Evolutionary conservation across 2,113 vertebrate species (phyloP).

Genomic region (Pteropus alecto): DNA sequence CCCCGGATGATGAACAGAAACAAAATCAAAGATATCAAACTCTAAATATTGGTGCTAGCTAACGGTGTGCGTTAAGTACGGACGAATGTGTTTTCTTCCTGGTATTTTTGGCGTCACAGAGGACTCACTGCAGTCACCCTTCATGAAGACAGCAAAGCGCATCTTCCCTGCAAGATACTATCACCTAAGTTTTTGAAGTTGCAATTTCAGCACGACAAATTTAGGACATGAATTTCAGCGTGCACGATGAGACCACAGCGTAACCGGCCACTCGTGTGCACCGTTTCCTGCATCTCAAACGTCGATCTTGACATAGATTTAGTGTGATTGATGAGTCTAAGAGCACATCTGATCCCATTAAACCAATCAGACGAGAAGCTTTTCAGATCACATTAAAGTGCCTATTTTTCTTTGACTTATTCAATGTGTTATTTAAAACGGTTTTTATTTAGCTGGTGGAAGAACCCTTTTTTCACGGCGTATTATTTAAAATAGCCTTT

Average conservation of each 20-base stretch:
- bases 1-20: neutral
- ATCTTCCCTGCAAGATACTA: neutral
- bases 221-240: no score
- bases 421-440: neutral
- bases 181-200: neutral
- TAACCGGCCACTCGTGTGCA: fast-evolving
- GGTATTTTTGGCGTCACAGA: no score
- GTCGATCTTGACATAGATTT: neutral
- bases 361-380: neutral
- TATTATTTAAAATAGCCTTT: neutral
- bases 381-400: neutral
- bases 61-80: no score
- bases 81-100: fast-evolving
- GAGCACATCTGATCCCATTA: neutral
- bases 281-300: neutral
- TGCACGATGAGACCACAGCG: neutral
- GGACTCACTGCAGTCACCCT: fast-evolving
- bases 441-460: neutral
- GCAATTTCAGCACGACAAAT: neutral
- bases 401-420: neutral
- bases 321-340: neutral
- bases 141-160: neutral
- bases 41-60: neutral
- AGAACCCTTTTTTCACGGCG: neutral
- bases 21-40: neutral